A percentile compares a stretch with the other conserved stretches of the same genome.
These are phyloP conservation scores for Heliangelus exortis DNA, from an alignment of 2,797 vertebrate genomes.

Conservation along the genomic window DNA sequence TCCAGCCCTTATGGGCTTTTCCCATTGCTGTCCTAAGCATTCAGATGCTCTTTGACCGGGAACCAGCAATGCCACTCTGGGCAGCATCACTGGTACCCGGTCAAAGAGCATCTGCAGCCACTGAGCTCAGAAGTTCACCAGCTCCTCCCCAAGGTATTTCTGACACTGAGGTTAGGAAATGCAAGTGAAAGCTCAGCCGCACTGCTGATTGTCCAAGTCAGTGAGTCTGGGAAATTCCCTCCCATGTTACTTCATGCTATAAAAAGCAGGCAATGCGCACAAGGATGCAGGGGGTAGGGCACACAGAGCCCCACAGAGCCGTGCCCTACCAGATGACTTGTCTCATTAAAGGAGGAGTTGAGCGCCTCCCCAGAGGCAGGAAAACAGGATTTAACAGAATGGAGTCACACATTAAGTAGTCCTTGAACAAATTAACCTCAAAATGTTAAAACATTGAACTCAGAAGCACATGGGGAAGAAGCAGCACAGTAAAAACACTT, in stretches of 20 bases:
- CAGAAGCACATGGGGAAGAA: neutral
- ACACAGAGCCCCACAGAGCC: accelerated
- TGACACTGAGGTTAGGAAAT: neutral
- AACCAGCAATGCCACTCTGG: neutral
- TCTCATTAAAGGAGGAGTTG: neutral
- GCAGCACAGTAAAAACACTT: neutral
- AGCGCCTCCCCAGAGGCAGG: neutral
- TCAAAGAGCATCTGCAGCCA: neutral
- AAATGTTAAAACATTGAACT: neutral
- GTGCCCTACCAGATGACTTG: neutral
- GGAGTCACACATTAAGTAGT: neutral
- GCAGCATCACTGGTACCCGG: accelerated
- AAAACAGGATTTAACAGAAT: neutral
- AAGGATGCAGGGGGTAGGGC: neutral
- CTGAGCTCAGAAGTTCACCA: neutral
- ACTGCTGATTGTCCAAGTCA: neutral
- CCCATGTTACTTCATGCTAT: neutral
- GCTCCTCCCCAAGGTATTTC: neutral
- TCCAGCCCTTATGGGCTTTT: neutral
- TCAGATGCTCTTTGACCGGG: neutral
- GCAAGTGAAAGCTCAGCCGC: conserved; percentile 41
- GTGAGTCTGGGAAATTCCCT: conserved; percentile 43
- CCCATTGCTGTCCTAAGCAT: neutral
- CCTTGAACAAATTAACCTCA: neutral
- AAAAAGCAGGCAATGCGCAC: neutral